Conservation (phyloP, 2,888 invertebrate species). For the Odontocerum albicorne region DNA sequence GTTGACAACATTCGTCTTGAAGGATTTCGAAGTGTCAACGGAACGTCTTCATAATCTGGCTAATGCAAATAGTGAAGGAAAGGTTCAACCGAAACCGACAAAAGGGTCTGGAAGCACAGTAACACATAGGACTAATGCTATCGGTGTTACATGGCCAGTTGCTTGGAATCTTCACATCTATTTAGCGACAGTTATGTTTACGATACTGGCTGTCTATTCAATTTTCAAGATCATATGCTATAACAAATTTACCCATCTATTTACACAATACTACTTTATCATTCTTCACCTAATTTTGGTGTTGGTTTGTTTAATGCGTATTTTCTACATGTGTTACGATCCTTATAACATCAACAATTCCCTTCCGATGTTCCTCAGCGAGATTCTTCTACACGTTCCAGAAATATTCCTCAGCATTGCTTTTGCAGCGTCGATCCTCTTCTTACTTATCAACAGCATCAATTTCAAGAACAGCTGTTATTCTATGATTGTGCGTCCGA, state of each 20-base stretch:
- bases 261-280: constrained; percentile 86
- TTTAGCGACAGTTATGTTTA: constrained; percentile 81
- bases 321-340: constrained; percentile 88
- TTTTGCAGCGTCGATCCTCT: constrained; percentile 84
- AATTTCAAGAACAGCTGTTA: constrained; percentile 72
- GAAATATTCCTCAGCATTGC: constrained; percentile 88
- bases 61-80: constrained; percentile 59
- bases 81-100: constrained; percentile 49
- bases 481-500: constrained; percentile 73
- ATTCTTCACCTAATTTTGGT: constrained; percentile 82
- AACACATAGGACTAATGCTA: constrained; percentile 48
- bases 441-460: constrained; percentile 78
- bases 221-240: constrained; percentile 85
- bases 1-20: constrained; percentile 52
- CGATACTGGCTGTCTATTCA: constrained; percentile 80
- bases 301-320: constrained; percentile 77
- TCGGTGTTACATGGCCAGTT: constrained; percentile 71
- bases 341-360: constrained; percentile 87
- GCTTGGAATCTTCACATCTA: constrained; percentile 94
- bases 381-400: constrained; percentile 81
- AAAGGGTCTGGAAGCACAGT: constrained; percentile 47
- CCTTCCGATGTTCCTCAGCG: constrained; percentile 76
- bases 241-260: constrained; percentile 82
- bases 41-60: constrained; percentile 61
- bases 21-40: constrained; percentile 56